These are phyloP conservation scores for Columba guinea DNA, from an alignment of 2,797 vertebrate genomes.

Conservation along the genomic window DNA sequence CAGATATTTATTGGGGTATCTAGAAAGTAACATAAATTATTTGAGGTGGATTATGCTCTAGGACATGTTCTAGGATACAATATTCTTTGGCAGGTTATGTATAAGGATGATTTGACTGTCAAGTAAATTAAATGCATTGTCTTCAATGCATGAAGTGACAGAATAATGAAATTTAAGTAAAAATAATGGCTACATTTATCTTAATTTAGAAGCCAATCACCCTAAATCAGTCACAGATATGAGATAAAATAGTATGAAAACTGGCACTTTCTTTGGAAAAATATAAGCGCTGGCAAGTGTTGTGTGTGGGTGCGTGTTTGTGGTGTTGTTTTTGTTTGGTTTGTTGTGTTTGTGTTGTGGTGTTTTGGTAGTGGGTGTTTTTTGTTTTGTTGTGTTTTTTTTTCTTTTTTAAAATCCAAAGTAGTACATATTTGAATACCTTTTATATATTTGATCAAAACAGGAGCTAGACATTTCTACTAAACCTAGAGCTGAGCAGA, in stretches of 20 bases:
- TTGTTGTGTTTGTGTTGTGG: background rate
- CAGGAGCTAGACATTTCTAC: background rate
- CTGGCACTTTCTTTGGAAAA: background rate
- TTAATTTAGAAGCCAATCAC: background rate
- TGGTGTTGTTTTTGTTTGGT: background rate
- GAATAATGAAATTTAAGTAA: background rate
- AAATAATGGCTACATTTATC: constrained; percentile 20
- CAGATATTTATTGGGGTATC: background rate
- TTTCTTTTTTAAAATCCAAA: background rate
- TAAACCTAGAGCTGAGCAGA: background rate
- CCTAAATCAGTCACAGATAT: background rate
- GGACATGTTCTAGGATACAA: background rate
- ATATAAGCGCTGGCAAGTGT: background rate
- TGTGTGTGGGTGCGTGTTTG: too few species aligned
- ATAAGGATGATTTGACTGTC: background rate
- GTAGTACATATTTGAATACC: background rate
- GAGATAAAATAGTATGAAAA: background rate
- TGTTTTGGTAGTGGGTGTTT: too few species aligned
- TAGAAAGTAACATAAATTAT: constrained; percentile 37
- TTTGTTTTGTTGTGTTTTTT: background rate
- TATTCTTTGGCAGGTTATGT: background rate
- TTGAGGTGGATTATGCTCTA: background rate
- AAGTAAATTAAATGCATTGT: background rate
- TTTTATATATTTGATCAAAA: background rate
- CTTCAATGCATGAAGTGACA: background rate